Evolutionary conservation across 2,888 invertebrate species (phyloP).

Genomic region (Scaeva pyrastri): DNA sequence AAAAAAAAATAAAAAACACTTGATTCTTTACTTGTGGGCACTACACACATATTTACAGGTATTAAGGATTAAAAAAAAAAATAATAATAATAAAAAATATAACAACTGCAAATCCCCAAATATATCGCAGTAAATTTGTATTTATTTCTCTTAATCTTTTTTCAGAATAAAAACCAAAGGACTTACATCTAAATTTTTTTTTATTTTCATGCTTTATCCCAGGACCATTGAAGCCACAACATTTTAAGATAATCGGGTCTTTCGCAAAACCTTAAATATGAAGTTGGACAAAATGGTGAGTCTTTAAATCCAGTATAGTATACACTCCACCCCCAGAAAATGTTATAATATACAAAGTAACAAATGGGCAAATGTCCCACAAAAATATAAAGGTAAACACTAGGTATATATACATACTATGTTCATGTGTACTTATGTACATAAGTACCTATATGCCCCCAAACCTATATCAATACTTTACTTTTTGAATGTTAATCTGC

Average conservation of each 20-base stretch:
- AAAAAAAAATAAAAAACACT: no score
- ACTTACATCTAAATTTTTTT: not conserved
- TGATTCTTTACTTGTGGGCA: no score
- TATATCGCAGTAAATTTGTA: not conserved
- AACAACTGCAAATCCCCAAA: not conserved
- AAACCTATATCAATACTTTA: slow-evolving; percentile 59
- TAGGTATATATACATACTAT: no score
- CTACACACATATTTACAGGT: no score
- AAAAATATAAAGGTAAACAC: slow-evolving; percentile 48
- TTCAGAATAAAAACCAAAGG: not conserved
- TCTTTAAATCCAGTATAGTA: not conserved
- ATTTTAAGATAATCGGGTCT: not conserved
- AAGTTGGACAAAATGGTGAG: not conserved
- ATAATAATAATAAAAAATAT: not conserved
- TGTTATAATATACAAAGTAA: slow-evolving; percentile 18
- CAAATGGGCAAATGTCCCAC: slow-evolving; percentile 59
- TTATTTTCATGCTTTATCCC: not conserved
- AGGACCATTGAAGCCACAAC: not conserved
- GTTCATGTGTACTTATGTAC: no score
- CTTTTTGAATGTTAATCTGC: slow-evolving; percentile 72
- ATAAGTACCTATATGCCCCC: not conserved
- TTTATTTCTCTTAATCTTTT: not conserved
- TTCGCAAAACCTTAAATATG: not conserved
- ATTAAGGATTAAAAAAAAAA: no score
- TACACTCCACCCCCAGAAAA: not conserved